Base-by-base conservation (phyloP, 2,888 invertebrate genomes). In the Drosophila recens region DNA sequence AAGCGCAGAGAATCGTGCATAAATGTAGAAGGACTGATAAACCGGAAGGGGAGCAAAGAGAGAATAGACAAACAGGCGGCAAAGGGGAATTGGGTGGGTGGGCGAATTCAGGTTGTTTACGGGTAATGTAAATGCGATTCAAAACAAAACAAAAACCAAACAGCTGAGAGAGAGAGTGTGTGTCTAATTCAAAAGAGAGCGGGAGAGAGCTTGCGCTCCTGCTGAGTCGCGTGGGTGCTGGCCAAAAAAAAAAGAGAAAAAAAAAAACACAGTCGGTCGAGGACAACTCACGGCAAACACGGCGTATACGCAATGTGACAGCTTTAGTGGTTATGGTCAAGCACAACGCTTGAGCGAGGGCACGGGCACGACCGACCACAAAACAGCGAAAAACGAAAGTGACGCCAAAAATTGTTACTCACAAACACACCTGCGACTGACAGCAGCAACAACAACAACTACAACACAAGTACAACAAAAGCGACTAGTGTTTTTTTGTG, bases 291-390 rank as follows among this genome's bases (percentile, higher is more conserved):
- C 34, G 34, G 34, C 56, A n/a, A 15, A 89, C 79, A 80, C 81
- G 88, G 83, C 88, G 80, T 82, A 85, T 90, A 90, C 89, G 90
- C 82, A 88, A 90, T 86, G 80, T 86, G 90, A 90, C 90, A 87
- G 79, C 79, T 87, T 90, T 90, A 89, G 85, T 89, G 85, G 88
- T 88, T 89, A 80, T 89, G 90, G 90, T 90, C 90, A 90, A 90
- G 90, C 90, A 75, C 88, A 82, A 72, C 82, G 83, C 75, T 90
- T 84, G 74, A 81, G 71, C 82, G 76, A 84, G 84, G 87, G 84
- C 86, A 83, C 27, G 27, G 27, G 27, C 27, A 27, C 27, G 27
- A 27, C 23, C 78, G 59, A 67, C 67, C 67, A 23, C 63, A 58
- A 51, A 51, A 51, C 46, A 64, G 53, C 53, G 48, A 51, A 79